Conservation (phyloP, 2,113 vertebrate genomes). For the Lathamus discolor region DNA sequence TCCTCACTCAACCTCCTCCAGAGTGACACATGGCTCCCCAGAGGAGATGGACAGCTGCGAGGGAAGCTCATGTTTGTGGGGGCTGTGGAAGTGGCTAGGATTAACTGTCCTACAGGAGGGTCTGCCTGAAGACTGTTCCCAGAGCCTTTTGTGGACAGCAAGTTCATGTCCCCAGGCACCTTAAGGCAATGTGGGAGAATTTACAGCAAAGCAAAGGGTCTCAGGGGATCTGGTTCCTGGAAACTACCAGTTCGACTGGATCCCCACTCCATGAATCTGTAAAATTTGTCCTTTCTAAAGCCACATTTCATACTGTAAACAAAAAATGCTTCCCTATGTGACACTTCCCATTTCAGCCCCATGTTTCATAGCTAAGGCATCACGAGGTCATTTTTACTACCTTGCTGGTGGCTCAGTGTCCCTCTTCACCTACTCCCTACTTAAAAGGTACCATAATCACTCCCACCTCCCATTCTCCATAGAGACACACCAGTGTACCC, state of each 20-base stretch:
- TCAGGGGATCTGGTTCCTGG: background rate
- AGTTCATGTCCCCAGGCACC: background rate
- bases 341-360: background rate
- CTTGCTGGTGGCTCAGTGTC: background rate
- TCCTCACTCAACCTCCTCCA: background rate
- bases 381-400: background rate
- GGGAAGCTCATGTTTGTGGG: background rate
- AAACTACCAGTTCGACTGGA: background rate
- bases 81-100: background rate
- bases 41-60: background rate
- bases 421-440: background rate
- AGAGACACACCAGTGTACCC: background rate
- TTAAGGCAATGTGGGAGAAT: background rate
- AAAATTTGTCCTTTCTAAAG: background rate
- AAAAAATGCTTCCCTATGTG: background rate
- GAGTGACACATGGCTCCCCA: accelerated
- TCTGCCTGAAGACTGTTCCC: background rate
- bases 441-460: background rate
- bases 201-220: background rate
- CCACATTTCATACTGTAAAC: background rate
- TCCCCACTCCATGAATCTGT: background rate
- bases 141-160: background rate
- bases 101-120: background rate
- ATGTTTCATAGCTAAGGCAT: background rate
- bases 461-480: background rate